Conservation (phyloP, 2,888 invertebrate species). For the Macrosoma leucophasiata region DNA sequence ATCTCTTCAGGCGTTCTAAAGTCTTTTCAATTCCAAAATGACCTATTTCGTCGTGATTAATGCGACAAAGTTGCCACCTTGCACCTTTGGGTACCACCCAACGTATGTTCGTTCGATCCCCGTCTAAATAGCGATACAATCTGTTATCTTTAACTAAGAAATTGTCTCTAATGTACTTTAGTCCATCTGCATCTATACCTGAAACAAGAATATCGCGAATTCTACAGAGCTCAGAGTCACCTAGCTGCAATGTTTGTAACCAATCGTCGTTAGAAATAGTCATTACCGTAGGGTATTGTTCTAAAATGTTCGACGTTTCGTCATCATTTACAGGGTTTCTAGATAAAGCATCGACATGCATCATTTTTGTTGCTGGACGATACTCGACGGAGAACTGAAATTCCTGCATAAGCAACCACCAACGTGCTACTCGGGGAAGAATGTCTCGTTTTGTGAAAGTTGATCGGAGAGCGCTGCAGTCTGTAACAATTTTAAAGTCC, state of each 20-base stretch:
- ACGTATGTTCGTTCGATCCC: constrained; percentile 18
- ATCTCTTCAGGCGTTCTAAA: constrained; percentile 29
- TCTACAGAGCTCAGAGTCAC: too few relatives aligned
- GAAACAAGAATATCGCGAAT: too few relatives aligned
- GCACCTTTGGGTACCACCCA: not conserved
- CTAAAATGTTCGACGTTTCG: constrained; percentile 1
- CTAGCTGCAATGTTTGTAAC: too few relatives aligned
- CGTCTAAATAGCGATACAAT: constrained; percentile 17
- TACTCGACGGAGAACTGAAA: constrained; percentile 21
- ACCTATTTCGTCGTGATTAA: constrained; percentile 41
- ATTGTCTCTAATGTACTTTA: too few relatives aligned
- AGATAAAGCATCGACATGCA: constrained; percentile 36
- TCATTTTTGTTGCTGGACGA: constrained; percentile 27
- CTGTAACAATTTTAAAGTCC: constrained; percentile 31
- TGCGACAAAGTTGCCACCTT: constrained; percentile 27
- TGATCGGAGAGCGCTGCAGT: constrained; percentile 33
- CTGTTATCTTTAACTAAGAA: too few relatives aligned
- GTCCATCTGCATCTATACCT: too few relatives aligned
- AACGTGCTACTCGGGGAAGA: constrained; percentile 27
- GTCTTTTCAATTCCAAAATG: constrained; percentile 43
- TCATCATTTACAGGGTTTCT: constrained; percentile 20
- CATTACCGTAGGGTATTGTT: too few relatives aligned
- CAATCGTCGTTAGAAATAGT: too few relatives aligned
- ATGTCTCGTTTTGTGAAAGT: constrained; percentile 30
- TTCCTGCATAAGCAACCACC: constrained; percentile 34